Conservation (phyloP, 1,140 invertebrate species). For the Brachionus rotundiformis region DNA sequence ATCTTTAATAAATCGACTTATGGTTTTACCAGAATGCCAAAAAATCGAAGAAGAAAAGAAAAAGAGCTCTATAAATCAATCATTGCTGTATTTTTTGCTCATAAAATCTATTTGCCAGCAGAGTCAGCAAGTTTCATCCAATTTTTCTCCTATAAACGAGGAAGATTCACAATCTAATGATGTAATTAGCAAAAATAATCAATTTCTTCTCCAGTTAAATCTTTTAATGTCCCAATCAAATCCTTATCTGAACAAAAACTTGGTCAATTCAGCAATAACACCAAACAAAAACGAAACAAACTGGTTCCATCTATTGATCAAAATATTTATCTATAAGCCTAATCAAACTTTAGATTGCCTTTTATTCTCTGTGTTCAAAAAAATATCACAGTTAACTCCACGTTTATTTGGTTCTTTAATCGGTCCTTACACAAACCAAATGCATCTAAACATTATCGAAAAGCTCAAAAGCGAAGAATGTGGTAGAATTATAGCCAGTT, state of each 20-base stretch:
- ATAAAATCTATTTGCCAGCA: constrained; percentile 37
- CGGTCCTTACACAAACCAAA: constrained; percentile 12
- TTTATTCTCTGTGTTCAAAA: constrained; percentile 33
- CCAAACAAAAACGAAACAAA: constrained; percentile 23
- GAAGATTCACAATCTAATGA: constrained; percentile 8
- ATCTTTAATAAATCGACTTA: constrained; percentile 39
- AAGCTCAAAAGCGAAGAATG: not conserved
- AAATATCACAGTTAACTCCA: constrained; percentile 29
- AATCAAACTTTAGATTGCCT: constrained; percentile 7
- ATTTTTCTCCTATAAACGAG: not conserved
- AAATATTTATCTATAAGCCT: constrained; percentile 29
- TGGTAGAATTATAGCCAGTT: not conserved
- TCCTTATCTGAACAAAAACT: constrained; percentile 31
- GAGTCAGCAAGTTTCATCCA: not conserved
- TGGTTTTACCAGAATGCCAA: not conserved
- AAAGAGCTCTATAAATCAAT: not conserved
- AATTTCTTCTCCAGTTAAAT: constrained; percentile 46
- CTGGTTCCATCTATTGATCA: constrained; percentile 42
- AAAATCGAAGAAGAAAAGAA: not conserved
- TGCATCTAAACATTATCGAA: not conserved
- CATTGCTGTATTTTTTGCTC: constrained; percentile 8
- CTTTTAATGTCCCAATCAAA: constrained; percentile 19
- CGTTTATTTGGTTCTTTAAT: constrained; percentile 41
- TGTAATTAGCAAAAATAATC: constrained; percentile 23
- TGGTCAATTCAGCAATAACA: constrained; percentile 1